A percentile compares a stretch with the other conserved stretches of the same genome.
These are phyloP conservation scores for Periparus ater DNA, from an alignment of 2,797 vertebrate species.

Conservation along the genomic window DNA sequence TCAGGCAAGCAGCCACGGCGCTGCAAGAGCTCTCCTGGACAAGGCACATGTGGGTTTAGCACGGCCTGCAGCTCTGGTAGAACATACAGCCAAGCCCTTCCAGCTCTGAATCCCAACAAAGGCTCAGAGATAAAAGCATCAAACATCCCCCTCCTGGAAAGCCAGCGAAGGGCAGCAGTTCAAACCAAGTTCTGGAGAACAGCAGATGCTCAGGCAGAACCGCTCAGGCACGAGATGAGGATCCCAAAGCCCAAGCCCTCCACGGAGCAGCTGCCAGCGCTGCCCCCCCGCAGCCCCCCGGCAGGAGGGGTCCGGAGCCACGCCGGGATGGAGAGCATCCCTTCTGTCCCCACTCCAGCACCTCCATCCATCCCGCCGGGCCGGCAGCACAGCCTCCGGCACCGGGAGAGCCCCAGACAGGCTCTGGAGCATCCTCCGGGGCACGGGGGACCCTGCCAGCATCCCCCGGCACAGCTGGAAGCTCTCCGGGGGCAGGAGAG, in stretches of 20 bases:
- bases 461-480: not conserved
- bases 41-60: conserved; percentile 30
- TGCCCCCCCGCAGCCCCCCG: not conserved
- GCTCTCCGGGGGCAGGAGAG: conserved; percentile 17
- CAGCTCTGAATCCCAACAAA: conserved; percentile 52
- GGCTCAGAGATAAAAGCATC: conserved; percentile 52
- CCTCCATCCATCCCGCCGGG: not conserved
- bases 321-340: not conserved
- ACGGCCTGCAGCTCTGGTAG: conserved; percentile 56
- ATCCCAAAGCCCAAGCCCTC: not conserved
- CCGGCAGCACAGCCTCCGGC: not conserved
- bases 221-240: not conserved
- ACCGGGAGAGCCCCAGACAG: not conserved
- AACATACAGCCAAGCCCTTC: conserved; percentile 54
- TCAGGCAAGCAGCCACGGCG: conserved; percentile 31
- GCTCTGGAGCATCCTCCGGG: not conserved
- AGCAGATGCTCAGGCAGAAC: conserved; percentile 39
- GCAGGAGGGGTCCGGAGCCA: not conserved
- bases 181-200: conserved; percentile 47
- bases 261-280: not conserved
- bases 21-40: conserved; percentile 36
- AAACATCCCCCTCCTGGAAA: conserved; percentile 53
- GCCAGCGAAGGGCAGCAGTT: conserved; percentile 48
- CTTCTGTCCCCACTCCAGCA: not conserved
- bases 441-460: not conserved